phyloP scores from a whole-genome alignment of 2,797 vertebrate genomes.

The Mycteria americana region DNA sequence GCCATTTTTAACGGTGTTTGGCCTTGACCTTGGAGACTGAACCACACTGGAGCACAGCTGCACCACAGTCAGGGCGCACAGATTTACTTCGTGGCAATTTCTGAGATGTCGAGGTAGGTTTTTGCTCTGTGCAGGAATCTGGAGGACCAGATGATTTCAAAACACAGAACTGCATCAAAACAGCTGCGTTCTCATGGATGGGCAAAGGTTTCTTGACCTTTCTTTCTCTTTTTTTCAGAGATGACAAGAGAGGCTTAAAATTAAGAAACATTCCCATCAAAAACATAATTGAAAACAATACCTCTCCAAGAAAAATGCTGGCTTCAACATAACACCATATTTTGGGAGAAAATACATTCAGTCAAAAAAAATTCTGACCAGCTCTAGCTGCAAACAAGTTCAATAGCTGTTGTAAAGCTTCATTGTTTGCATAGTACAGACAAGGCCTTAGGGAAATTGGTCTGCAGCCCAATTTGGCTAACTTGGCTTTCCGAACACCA shows the following conservation, averaged over 20 bases:
- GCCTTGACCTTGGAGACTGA: neutral
- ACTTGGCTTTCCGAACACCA: neutral
- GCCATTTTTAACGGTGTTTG: neutral
- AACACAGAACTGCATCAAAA: neutral
- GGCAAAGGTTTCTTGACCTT: conserved; percentile 3
- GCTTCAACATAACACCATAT: neutral
- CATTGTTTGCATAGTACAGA: conserved; percentile 58
- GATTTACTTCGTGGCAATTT: neutral
- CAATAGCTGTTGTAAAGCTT: conserved; percentile 51
- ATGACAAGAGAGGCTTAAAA: neutral
- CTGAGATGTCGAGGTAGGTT: neutral
- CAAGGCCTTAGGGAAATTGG: conserved; percentile 41
- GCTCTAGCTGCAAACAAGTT: conserved; percentile 32
- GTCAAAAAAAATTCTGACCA: neutral
- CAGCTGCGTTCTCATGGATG: neutral
- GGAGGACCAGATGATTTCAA: neutral
- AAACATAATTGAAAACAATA: conserved; percentile 36
- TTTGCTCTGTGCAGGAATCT: neutral
- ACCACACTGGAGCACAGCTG: neutral
- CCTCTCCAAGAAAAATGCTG: conserved; percentile 22
- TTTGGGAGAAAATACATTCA: conserved; percentile 20
- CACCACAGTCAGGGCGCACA: neutral
- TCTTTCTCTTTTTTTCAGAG: neutral
- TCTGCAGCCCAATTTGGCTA: conserved; percentile 46
- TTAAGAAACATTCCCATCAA: conserved; percentile 7